Evolutionary conservation across 2,888 invertebrate genomes (phyloP).

Genomic region (Tolmerus cingulatus): DNA sequence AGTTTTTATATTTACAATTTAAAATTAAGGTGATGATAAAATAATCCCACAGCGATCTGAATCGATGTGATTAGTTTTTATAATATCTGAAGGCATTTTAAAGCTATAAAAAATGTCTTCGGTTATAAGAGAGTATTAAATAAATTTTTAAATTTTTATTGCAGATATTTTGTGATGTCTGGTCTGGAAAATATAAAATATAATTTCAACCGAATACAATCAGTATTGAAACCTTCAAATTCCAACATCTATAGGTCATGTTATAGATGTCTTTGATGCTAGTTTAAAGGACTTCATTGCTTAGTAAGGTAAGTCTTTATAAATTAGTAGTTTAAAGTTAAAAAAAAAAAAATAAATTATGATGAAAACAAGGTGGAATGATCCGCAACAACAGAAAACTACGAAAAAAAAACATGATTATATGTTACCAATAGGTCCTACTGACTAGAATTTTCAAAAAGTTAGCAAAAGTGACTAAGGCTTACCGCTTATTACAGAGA

Average conservation of each 20-base stretch:
- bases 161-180: neutral
- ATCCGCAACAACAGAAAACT: neutral
- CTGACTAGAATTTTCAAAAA: neutral
- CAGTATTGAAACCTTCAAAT: no score
- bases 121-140: neutral
- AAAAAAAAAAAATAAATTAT: no score
- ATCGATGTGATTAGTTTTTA: neutral
- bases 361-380: neutral
- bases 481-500: neutral
- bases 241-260: no score
- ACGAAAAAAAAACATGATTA: neutral
- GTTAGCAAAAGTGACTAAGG: neutral
- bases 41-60: constrained; percentile 10
- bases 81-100: neutral
- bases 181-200: neutral
- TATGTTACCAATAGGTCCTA: neutral
- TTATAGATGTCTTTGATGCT: no score
- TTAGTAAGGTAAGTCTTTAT: no score
- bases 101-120: neutral
- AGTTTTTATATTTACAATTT: neutral
- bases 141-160: neutral
- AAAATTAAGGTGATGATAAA: neutral
- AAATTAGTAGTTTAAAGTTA: no score
- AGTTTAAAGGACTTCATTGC: no score
- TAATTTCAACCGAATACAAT: neutral